phyloP scores from a whole-genome alignment of 2,888 invertebrate genomes.

The Agrotis ipsilon region DNA sequence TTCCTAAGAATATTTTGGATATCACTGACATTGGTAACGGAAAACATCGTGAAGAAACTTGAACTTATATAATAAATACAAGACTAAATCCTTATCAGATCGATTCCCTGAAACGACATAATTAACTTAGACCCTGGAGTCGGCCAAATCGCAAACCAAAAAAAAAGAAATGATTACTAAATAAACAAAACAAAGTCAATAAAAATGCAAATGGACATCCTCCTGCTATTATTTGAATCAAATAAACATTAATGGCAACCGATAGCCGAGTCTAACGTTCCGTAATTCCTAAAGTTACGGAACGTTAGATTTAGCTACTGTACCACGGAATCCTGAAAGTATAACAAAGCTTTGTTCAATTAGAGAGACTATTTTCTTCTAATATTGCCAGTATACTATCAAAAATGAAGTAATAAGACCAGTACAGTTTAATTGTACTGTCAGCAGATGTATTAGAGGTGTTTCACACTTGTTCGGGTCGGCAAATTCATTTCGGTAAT shows the following conservation, averaged over 20 bases:
- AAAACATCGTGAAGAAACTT: too few species aligned
- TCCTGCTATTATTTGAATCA: neutral
- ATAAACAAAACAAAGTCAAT: too few species aligned
- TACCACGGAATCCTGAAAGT: neutral
- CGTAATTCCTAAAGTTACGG: neutral
- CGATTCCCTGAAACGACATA: too few species aligned
- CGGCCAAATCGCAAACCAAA: too few species aligned
- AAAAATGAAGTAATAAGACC: slow-evolving; percentile 38
- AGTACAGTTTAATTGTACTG: neutral
- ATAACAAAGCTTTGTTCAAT: slow-evolving; percentile 31
- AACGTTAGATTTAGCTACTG: neutral
- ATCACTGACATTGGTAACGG: too few species aligned
- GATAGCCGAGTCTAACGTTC: neutral
- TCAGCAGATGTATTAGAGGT: slow-evolving; percentile 8
- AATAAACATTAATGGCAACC: neutral
- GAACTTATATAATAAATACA: too few species aligned
- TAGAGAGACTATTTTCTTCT: slow-evolving; percentile 12
- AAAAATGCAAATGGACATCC: neutral
- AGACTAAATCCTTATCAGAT: too few species aligned
- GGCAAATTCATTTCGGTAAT: neutral
- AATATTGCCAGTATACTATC: slow-evolving; percentile 13
- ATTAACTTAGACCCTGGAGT: too few species aligned
- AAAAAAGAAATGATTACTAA: too few species aligned
- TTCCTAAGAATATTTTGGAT: too few species aligned
- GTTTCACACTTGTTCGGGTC: neutral